Base-by-base conservation (phyloP, 1,140 invertebrate species). In the Plutomurus gul region DNA sequence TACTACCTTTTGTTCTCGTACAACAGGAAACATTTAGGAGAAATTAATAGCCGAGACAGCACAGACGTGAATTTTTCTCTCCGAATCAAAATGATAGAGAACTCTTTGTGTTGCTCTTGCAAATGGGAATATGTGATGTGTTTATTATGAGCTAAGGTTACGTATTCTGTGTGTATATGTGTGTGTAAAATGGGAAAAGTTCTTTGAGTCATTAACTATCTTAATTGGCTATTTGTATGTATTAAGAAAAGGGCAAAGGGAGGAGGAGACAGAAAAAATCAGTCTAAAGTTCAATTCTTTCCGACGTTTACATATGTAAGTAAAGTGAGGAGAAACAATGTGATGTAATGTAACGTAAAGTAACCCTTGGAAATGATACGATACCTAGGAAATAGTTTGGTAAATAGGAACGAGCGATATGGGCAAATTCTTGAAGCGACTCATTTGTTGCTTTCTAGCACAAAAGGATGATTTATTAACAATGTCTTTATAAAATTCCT, bases 151-250 rank as follows among this genome's bases (percentile, higher is more conserved):
- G n/a, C n/a, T n/a, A n/a, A n/a, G n/a, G n/a, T n/a, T n/a, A n/a
- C n/a, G n/a, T n/a, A n/a, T n/a, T n/a, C n/a, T n/a, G n/a, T n/a
- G n/a, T n/a, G n/a, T n/a, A n/a, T n/a, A n/a, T n/a, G n/a, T n/a
- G n/a, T n/a, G n/a, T n/a, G 33, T 4, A 25, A 30, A 60, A 60
- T 25, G 10, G 33, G 56, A 27, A 30, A 65, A 25, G 30, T 65
- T 65, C 25, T 33, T 36, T 65, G 56, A 65, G 56, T 65, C 56
- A 65, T 65, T 65, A 65, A 65, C 56, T 30, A 65, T 65, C 56
- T 65, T 65, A 65, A 65, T 65, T 65, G 56, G 56, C 56, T 65
- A 65, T 65, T 65, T 65, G 56, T 65, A 65, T 65, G 56, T 65
- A 65, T 65, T 65, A 65, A 65, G 36, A 30, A 36, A 36, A 33